Evolutionary conservation across 2,797 vertebrate species (phyloP).

Genomic region (Arrhamphus sclerolepis): DNA sequence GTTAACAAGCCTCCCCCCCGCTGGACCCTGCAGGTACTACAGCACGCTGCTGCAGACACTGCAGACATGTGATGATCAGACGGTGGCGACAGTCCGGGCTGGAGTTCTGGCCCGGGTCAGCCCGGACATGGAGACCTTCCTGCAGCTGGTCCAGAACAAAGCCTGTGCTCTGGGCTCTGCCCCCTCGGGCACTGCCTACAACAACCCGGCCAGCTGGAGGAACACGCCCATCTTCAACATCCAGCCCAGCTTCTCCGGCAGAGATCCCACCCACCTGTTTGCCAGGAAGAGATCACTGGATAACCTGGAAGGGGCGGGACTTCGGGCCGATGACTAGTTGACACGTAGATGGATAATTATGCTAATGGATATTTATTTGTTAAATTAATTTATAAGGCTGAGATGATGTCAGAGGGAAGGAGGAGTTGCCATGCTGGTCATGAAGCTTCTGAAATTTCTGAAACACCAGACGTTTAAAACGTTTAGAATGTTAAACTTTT

Average conservation of each 20-base stretch:
- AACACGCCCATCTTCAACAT: conserved; percentile 91
- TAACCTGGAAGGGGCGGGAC: conserved; percentile 61
- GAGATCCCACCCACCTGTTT: conserved; percentile 83
- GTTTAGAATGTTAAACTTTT: conserved; percentile 1
- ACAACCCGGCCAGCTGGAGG: conserved; percentile 79
- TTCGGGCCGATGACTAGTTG: conserved; percentile 32
- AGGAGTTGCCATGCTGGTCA: conserved; percentile 80
- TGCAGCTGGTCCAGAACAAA: conserved; percentile 90
- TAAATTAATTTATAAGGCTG: conserved; percentile 67
- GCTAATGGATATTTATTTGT: conserved; percentile 71
- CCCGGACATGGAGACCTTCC: conserved; percentile 91
- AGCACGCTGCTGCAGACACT: conserved; percentile 90
- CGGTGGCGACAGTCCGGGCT: conserved; percentile 84
- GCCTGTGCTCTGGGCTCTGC: conserved; percentile 77
- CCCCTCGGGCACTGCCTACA: conserved; percentile 16
- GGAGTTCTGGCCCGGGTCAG: conserved; percentile 87
- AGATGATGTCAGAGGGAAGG: neutral
- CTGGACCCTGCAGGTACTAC: conserved; percentile 84
- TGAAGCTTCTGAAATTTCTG: conserved; percentile 48
- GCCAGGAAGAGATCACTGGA: conserved; percentile 83
- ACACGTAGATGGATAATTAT: conserved; percentile 2
- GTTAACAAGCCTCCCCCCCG: neutral
- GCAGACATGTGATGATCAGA: conserved; percentile 89
- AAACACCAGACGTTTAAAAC: conserved; percentile 9
- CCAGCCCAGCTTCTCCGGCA: conserved; percentile 86